Base-by-base conservation (phyloP, 2,888 invertebrate genomes). In the Nowickia ferox region DNA sequence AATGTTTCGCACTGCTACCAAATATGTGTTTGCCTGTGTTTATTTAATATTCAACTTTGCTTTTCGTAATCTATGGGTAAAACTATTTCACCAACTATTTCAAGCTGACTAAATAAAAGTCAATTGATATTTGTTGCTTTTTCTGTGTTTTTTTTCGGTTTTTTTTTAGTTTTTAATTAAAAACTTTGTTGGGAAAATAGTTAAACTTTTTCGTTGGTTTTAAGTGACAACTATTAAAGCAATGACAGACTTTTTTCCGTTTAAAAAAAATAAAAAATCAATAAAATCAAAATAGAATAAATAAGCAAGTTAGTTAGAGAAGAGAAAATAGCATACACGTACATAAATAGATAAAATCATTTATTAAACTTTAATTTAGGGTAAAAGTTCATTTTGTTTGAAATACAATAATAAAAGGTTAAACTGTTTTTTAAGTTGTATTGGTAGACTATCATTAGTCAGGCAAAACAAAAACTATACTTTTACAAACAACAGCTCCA, bases 121-220 rank as follows among this genome's bases (percentile, higher is more conserved):
- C 81, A 84, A 77, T 55, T 77, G 59, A 84, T 74, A 63, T 74
- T 74, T 66, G 30, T 30, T 30, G 30, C 30, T 30, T 6, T 66
- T 51, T 44, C 40, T 69, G 1, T 22, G 0, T 8, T 66, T 78
- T 72, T 66, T 71, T 55, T 11, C 10, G 8, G 1, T 53, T 15
- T 63, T 69, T 74, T 55, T 74, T 63, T 57, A 15, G 46, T 79
- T 72, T 83, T 83, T 86, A 83, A 86, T 86, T 83, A 79, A 55
- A 84, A 85, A 81, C 71, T 79, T 79, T 81, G 10, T 13, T 38
- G 19, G 38, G 3, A 68, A 59, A 71, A 71, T 46, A 65, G 17
- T 71, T 71, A 17, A 74, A 74, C 40, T 72, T 63, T 46, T 42
- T 75, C 22, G 46, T 69, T 42, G 46, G 55, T 57, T 55, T 51